Percentiles rank a stretch among this genome's conserved stretches.
Conservation (phyloP, 2,113 vertebrate genomes). For the Neogale vison region DNA sequence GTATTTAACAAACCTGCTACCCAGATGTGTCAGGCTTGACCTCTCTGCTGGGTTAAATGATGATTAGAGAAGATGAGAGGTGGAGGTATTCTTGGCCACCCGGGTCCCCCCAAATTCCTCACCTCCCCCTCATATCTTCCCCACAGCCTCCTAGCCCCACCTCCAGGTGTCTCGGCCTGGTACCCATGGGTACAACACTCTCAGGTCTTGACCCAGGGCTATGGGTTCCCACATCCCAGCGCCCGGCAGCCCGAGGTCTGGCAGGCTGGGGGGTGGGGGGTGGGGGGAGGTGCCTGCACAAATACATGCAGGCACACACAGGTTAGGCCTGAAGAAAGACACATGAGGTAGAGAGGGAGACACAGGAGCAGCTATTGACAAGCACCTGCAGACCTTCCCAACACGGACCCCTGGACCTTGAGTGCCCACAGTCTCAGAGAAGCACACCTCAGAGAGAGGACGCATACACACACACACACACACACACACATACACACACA, state of each 20-base stretch:
- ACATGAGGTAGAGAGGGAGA: rapidly evolving
- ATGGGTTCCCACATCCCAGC: background rate
- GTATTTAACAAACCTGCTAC: background rate
- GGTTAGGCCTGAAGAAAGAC: background rate
- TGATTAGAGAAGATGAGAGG: background rate
- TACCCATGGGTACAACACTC: too few species aligned
- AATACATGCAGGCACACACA: background rate
- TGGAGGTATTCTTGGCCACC: background rate
- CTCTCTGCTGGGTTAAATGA: background rate
- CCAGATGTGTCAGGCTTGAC: background rate
- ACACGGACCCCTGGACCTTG: background rate
- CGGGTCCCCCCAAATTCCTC: background rate
- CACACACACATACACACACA: background rate
- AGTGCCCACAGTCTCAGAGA: background rate
- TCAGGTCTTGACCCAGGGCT: background rate
- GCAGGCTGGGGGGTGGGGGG: too few species aligned
- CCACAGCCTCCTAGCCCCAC: background rate
- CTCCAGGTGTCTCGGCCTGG: background rate
- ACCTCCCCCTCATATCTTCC: background rate
- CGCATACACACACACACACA: background rate
- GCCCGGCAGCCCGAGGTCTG: background rate
- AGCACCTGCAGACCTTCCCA: background rate
- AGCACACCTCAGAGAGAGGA: background rate
- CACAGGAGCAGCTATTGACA: background rate
- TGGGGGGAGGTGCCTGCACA: background rate